These are phyloP conservation scores for Dinomys branickii DNA, from an alignment of 2,113 vertebrate species.

Conservation along the genomic window DNA sequence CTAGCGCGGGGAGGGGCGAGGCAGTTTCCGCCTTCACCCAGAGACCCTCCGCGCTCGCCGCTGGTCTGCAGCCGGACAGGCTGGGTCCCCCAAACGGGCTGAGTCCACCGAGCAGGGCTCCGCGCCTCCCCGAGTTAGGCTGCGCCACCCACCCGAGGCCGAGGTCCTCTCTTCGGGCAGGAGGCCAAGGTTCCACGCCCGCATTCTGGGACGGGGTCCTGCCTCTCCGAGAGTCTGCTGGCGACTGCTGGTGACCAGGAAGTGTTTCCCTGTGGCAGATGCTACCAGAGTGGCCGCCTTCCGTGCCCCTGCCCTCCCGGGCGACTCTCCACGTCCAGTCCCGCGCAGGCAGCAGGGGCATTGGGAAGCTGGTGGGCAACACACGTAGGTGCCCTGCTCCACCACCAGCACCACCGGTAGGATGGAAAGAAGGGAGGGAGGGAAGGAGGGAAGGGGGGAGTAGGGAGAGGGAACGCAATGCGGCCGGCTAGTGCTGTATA, in stretches of 20 bases:
- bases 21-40: background rate
- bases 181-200: background rate
- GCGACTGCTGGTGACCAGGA: background rate
- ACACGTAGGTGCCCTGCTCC: background rate
- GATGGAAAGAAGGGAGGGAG: background rate
- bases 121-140: background rate
- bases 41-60: no score
- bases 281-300: background rate
- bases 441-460: no score
- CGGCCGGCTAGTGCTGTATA: fast-evolving
- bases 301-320: background rate
- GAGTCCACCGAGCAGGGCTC: no score
- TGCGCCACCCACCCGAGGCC: background rate
- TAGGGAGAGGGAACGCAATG: no score
- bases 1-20: background rate
- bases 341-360: no score
- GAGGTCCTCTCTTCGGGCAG: background rate
- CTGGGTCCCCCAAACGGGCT: no score
- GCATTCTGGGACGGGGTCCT: background rate
- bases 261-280: background rate
- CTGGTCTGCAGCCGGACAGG: no score
- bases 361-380: background rate
- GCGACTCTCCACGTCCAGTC: background rate
- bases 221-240: background rate
- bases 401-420: no score